phyloP scores from a whole-genome alignment of 2,888 invertebrate genomes.

The Flexamia atlantica region DNA sequence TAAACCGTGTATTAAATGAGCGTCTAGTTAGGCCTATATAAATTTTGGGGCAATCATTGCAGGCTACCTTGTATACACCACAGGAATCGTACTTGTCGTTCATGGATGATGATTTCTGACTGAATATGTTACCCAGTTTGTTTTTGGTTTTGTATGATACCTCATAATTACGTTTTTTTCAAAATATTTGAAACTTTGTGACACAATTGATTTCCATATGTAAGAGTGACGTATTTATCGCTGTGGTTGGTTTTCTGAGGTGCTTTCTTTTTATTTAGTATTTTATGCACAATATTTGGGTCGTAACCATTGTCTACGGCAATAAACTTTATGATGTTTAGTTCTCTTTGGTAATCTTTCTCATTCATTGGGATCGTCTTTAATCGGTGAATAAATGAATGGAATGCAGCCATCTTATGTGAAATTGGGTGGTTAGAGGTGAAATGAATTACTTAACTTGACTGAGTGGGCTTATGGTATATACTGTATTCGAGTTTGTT shows the following conservation, averaged over 20 bases:
- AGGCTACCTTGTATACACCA: too few species aligned
- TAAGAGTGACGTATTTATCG: not conserved
- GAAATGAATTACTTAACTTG: too few species aligned
- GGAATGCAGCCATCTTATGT: constrained; percentile 68
- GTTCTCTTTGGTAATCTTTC: not conserved
- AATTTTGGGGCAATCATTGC: too few species aligned
- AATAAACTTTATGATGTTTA: not conserved
- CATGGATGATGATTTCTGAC: not conserved
- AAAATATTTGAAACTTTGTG: not conserved
- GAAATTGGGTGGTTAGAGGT: not conserved
- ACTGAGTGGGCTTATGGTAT: too few species aligned
- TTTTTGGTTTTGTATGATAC: not conserved
- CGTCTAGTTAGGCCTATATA: too few species aligned
- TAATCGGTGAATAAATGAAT: not conserved
- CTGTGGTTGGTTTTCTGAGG: not conserved
- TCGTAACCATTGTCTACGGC: not conserved
- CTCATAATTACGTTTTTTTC: not conserved
- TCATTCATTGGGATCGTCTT: not conserved
- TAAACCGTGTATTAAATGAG: too few species aligned
- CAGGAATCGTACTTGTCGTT: too few species aligned
- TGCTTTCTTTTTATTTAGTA: not conserved
- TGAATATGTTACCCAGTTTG: not conserved
- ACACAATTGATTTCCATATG: not conserved
- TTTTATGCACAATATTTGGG: not conserved
- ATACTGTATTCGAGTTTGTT: too few species aligned